These are phyloP conservation scores for Rhea pennata DNA, from an alignment of 2,113 vertebrate genomes.

Conservation along the genomic window DNA sequence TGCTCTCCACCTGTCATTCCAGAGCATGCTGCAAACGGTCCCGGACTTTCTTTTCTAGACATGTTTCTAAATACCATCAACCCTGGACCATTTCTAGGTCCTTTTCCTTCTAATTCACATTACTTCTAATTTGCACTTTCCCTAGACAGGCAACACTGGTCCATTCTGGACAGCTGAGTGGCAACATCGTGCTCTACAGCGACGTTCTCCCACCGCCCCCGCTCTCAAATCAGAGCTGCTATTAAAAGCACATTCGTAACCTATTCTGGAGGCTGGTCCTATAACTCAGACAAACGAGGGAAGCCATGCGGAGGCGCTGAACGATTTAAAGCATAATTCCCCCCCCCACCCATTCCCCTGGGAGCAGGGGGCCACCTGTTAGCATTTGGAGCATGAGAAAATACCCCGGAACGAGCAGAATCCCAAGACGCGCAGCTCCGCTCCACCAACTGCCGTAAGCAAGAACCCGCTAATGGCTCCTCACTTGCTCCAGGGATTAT, in stretches of 20 bases:
- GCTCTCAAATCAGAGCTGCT: not conserved
- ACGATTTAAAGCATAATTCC: slow-evolving; percentile 52
- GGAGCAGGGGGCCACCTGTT: slow-evolving; percentile 61
- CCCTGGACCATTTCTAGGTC: not conserved
- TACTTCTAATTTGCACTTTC: not conserved
- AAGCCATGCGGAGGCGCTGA: slow-evolving; percentile 32
- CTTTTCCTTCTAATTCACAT: not conserved
- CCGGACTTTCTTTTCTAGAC: not conserved
- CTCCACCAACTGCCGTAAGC: slow-evolving; percentile 67
- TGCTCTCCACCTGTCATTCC: not conserved
- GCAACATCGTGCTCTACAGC: accelerated
- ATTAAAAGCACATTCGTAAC: not conserved
- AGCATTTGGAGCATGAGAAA: slow-evolving; percentile 68
- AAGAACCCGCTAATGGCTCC: slow-evolving; percentile 75
- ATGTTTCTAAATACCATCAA: not conserved
- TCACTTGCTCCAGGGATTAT: slow-evolving; percentile 74
- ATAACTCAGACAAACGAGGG: not conserved
- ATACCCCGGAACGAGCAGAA: slow-evolving; percentile 73
- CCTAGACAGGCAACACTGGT: not conserved
- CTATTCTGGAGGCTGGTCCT: not conserved
- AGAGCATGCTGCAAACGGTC: accelerated
- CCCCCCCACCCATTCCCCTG: not conserved
- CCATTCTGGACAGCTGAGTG: not conserved
- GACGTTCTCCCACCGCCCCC: not conserved
- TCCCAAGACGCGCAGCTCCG: not conserved